These are phyloP conservation scores for Drosophila limbata DNA, from an alignment of 2,888 invertebrate species.

Conservation along the genomic window DNA sequence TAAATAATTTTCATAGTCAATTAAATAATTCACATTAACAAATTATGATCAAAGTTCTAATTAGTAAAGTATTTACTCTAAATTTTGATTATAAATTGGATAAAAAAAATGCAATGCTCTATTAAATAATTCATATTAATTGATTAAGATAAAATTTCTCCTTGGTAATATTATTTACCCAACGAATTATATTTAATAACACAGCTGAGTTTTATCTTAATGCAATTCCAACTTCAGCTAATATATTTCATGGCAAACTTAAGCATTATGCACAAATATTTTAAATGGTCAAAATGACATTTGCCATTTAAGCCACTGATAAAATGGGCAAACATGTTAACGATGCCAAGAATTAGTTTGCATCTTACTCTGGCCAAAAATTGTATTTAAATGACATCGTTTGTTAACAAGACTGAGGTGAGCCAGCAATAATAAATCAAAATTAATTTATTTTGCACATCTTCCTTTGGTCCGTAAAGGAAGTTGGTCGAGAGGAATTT, in stretches of 20 bases:
- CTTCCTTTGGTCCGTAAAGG: slow-evolving; percentile 4
- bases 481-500: slow-evolving; percentile 66
- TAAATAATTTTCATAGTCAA: background rate
- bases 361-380: slow-evolving; percentile 16
- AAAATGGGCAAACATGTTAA: slow-evolving; percentile 24
- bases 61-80: too few relatives aligned
- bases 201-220: slow-evolving; percentile 27
- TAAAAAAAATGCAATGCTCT: background rate
- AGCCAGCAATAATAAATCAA: slow-evolving; percentile 60
- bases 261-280: slow-evolving; percentile 61
- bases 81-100: too few relatives aligned
- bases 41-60: too few relatives aligned
- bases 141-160: background rate
- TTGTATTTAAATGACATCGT: slow-evolving; percentile 35
- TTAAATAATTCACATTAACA: slow-evolving; percentile 9
- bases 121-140: slow-evolving; percentile 12
- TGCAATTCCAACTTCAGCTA: background rate
- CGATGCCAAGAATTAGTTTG: slow-evolving; percentile 29
- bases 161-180: slow-evolving; percentile 10
- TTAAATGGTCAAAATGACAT: slow-evolving; percentile 23
- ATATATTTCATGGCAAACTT: slow-evolving; percentile 41
- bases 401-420: slow-evolving; percentile 25
- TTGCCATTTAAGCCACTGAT: slow-evolving; percentile 14
- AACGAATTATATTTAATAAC: slow-evolving; percentile 15
- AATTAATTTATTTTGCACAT: slow-evolving; percentile 59